phyloP scores from a whole-genome alignment of 2,797 vertebrate species.

The Sebastes kiyomatsui region DNA sequence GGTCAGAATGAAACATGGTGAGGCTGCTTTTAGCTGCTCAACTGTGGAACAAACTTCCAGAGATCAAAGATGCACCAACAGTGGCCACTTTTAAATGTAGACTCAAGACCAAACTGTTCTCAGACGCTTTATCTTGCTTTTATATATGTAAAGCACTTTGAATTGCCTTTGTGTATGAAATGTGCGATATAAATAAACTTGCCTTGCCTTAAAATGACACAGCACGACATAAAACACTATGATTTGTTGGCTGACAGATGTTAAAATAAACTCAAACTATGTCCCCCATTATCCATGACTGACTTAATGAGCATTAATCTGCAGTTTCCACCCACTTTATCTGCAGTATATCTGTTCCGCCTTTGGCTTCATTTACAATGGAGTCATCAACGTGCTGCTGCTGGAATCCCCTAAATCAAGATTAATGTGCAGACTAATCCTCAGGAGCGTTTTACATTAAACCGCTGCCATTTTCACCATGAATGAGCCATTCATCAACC shows the following conservation, averaged over 20 bases:
- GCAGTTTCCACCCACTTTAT: constrained; percentile 22
- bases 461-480: constrained; percentile 37
- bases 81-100: too few species aligned
- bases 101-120: too few species aligned
- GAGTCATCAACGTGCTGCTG: neutral
- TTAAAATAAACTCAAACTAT: neutral
- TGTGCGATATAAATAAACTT: too few species aligned
- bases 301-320: constrained; percentile 31
- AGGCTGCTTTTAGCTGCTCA: too few species aligned
- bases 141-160: too few species aligned
- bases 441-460: constrained; percentile 44
- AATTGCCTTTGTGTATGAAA: too few species aligned
- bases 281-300: neutral
- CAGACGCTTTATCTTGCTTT: too few species aligned
- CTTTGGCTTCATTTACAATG: constrained; percentile 14
- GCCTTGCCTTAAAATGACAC: neutral
- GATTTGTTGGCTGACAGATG: neutral
- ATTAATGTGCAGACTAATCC: constrained; percentile 54
- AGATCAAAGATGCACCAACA: too few species aligned
- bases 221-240: neutral
- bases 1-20: too few species aligned
- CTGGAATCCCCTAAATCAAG: constrained; percentile 46
- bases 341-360: constrained; percentile 7
- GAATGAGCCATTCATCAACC: constrained; percentile 49
- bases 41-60: too few species aligned